Percentiles rank a stretch among this genome's conserved stretches.
Conservation (phyloP, 2,113 vertebrate genomes). For the Onychostruthus taczanowskii region DNA sequence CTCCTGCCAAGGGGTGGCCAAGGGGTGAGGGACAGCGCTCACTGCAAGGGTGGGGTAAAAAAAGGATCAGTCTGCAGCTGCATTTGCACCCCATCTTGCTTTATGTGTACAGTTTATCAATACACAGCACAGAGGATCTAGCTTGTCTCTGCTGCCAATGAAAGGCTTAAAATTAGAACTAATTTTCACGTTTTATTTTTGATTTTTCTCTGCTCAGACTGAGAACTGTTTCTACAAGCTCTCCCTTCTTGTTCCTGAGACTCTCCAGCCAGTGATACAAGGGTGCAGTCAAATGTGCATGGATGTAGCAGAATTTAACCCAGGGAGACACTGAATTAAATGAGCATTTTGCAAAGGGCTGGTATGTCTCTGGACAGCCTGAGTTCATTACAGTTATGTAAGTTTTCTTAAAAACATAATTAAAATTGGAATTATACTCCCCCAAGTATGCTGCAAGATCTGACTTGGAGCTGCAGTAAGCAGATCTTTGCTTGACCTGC, state of each 20-base stretch:
- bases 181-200: background rate
- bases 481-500: background rate
- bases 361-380: background rate
- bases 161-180: background rate
- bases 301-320: background rate
- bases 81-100: background rate
- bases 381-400: background rate
- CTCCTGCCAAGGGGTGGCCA: background rate
- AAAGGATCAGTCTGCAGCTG: background rate
- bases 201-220: background rate
- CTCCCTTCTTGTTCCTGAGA: background rate
- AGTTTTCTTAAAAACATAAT: background rate
- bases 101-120: background rate
- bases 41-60: background rate
- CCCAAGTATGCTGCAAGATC: background rate
- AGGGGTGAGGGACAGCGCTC: accelerated
- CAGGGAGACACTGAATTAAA: background rate
- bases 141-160: background rate
- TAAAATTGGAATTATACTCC: background rate
- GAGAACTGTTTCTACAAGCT: background rate
- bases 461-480: background rate
- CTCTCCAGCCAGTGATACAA: background rate
- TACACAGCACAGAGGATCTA: background rate
- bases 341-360: background rate
- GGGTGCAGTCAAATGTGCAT: background rate